phyloP scores from a whole-genome alignment of 2,113 vertebrate genomes.

The Struthio camelus region DNA sequence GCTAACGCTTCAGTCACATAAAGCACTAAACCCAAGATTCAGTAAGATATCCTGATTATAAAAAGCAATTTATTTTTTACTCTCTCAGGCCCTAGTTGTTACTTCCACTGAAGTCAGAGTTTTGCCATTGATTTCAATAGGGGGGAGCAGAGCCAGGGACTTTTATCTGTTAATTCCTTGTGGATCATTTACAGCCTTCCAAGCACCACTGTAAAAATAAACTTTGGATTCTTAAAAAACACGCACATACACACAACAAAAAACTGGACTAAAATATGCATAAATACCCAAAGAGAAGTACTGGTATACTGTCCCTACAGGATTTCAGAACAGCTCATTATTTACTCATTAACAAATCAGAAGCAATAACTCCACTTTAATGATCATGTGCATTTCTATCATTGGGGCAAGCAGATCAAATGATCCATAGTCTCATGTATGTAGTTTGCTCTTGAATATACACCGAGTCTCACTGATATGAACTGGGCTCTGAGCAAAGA shows the following conservation, averaged over 20 bases:
- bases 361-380: background rate
- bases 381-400: background rate
- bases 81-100: background rate
- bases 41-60: background rate
- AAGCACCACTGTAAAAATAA: slow-evolving; percentile 63
- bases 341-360: slow-evolving; percentile 21
- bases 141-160: slow-evolving; percentile 43
- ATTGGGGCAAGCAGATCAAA: background rate
- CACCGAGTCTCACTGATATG: background rate
- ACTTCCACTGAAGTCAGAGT: slow-evolving; percentile 42
- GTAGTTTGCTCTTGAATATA: background rate
- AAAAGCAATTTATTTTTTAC: background rate
- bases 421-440: background rate
- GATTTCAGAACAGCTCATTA: slow-evolving; percentile 31
- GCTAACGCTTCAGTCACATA: background rate
- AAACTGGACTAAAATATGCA: slow-evolving; percentile 31
- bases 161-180: slow-evolving; percentile 63
- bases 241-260: slow-evolving; percentile 21
- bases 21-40: background rate
- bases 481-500: background rate
- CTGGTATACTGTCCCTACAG: background rate
- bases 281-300: slow-evolving; percentile 15
- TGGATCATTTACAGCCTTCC: slow-evolving; percentile 65
- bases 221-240: slow-evolving; percentile 62
- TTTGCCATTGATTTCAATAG: slow-evolving; percentile 40